Conservation (phyloP, 2,113 vertebrate species). For the Paedocypris sp. region DNA sequence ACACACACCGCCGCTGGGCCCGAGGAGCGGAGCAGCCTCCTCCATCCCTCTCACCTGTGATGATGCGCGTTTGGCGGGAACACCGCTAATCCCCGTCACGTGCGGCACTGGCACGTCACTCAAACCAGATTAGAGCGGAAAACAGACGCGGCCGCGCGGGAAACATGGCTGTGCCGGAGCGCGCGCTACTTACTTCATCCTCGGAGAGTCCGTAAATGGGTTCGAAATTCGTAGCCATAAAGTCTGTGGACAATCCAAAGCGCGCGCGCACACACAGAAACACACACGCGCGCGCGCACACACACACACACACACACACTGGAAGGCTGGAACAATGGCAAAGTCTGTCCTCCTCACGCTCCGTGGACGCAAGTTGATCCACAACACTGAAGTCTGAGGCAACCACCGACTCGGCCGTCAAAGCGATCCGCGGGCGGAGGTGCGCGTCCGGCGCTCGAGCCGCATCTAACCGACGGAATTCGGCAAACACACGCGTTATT, state of each 20-base stretch:
- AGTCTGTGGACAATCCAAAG: conserved; percentile 38
- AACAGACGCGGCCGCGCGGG: no score
- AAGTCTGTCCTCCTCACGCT: conserved; percentile 51
- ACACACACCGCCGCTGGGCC: no score
- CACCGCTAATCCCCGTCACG: background rate
- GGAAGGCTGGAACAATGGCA: conserved; percentile 62
- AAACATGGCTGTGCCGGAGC: background rate
- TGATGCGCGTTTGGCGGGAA: no score
- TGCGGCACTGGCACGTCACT: background rate
- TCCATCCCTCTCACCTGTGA: no score
- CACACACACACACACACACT: conserved; percentile 41
- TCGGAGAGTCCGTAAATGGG: conserved; percentile 70
- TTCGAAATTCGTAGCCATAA: conserved; percentile 66
- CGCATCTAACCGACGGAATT: background rate
- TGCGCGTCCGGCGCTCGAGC: background rate
- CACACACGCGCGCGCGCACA: conserved; percentile 30
- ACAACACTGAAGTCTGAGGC: background rate
- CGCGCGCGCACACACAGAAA: conserved; percentile 34
- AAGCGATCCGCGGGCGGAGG: background rate
- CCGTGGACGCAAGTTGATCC: conserved; percentile 18
- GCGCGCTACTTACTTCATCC: conserved; percentile 58
- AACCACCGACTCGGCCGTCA: background rate
- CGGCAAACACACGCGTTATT: background rate
- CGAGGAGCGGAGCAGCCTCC: no score
- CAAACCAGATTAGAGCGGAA: no score